Percentiles rank a stretch among this genome's conserved stretches.
phyloP scores from a whole-genome alignment of 2,888 invertebrate genomes.

The Leptopilina syphax region DNA sequence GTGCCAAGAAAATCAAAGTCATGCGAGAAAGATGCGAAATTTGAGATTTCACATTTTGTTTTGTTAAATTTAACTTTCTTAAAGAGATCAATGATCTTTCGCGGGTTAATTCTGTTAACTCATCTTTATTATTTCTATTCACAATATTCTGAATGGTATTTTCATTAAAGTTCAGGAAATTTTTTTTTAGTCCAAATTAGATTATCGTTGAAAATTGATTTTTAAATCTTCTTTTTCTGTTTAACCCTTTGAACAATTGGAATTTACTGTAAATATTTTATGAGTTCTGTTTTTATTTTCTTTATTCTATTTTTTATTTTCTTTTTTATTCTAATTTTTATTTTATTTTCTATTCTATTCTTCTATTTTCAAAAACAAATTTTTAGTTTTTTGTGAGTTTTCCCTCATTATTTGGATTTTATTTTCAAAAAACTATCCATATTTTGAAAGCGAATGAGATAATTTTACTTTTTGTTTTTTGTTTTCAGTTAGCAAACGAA shows the following conservation, averaged over 20 bases:
- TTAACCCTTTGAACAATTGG: too few relatives aligned
- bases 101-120: neutral
- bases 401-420: too few relatives aligned
- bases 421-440: neutral
- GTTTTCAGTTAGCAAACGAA: neutral
- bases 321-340: too few relatives aligned
- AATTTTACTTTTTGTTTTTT: neutral
- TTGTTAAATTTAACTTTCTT: slow-evolving; percentile 26
- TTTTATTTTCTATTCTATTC: too few relatives aligned
- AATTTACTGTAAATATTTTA: too few relatives aligned
- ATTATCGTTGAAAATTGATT: too few relatives aligned
- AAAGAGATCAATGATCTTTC: slow-evolving; percentile 19
- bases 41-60: neutral
- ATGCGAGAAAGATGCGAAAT: neutral
- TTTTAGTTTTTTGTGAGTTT: too few relatives aligned
- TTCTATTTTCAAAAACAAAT: too few relatives aligned
- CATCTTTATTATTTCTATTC: neutral
- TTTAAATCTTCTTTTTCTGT: too few relatives aligned
- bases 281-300: too few relatives aligned
- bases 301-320: too few relatives aligned
- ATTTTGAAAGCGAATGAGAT: neutral
- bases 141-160: neutral
- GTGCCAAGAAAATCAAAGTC: slow-evolving; percentile 28
- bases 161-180: neutral
- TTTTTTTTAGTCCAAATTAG: too few relatives aligned